Base-by-base conservation (phyloP, 2,113 vertebrate species). In the Python bivittatus region DNA sequence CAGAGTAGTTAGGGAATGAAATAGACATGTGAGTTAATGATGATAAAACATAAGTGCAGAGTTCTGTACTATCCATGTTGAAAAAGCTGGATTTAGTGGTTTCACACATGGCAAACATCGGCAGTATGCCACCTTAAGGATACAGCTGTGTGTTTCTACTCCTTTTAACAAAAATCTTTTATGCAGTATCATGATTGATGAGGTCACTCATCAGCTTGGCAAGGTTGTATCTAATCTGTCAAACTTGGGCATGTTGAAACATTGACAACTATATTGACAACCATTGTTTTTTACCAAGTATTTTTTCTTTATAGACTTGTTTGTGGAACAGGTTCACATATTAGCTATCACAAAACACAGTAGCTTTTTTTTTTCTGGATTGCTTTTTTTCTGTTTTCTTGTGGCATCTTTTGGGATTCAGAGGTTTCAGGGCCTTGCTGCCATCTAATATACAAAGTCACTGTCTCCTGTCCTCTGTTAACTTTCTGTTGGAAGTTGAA, bases 171-270 rank as follows among this genome's bases (percentile, higher is more conserved):
- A 54, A 64, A 53, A 5, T 79, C 61, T 88, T 92, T 57, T 48
- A 56, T 44, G 44, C 38, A 52, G 38, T 12, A 38, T 52, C 42
- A n/a, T 88, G 64, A 84, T 52, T 61, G 54, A 84, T 89, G 23
- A 84, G 84, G 56, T 84, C 91, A 61, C 23, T 92, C 42, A 84
- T 89, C 29, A 61, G 53, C 56, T 84, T 92, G 91, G 56, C 56
- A 84, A 22, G 13, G 38, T 84, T 84, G 56, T 57, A 84, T 60
- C 87, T 12, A 60, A 68, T 92, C 88, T 88, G 72, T 42, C 53
- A 60, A 52, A 88, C 38, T 58, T 88, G 91, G 91, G 56, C 29
- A 53, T 61, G 56, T 89, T 52, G 52, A 27, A 84, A 60, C 29
- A 17, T 42, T 84, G 68, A n/a, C n/a, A n/a, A n/a, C n/a, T 61